Conservation (phyloP, 2,797 vertebrate species). For the Liparis tanakae region DNA sequence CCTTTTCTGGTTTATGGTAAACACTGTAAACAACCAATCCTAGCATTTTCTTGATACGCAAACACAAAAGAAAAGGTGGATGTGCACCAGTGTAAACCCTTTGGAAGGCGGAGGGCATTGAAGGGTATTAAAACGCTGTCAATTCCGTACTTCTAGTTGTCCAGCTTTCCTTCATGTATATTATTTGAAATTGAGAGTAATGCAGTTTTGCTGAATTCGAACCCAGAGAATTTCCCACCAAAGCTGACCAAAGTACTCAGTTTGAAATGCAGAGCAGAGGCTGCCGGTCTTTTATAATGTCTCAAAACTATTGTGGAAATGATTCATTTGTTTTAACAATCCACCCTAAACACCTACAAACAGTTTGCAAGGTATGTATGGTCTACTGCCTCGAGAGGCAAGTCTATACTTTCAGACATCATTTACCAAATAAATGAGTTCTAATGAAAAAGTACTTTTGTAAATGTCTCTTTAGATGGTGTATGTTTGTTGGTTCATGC, state of each 20-base stretch:
- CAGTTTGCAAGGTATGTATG: neutral
- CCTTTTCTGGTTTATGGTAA: too few species aligned
- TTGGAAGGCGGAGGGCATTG: neutral
- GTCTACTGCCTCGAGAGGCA: neutral
- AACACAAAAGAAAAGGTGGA: neutral
- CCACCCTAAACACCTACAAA: neutral
- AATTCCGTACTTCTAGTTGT: neutral
- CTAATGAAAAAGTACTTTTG: neutral
- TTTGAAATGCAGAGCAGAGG: neutral
- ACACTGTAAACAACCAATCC: neutral
- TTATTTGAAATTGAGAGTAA: neutral
- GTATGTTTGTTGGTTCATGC: slow-evolving; percentile 6
- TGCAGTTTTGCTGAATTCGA: neutral
- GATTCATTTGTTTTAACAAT: neutral
- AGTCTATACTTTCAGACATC: neutral
- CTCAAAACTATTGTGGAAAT: neutral
- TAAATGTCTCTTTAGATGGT: neutral
- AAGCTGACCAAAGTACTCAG: neutral
- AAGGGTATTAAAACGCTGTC: neutral
- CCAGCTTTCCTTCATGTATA: neutral
- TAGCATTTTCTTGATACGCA: neutral
- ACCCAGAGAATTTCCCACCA: too few species aligned
- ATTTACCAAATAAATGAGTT: neutral
- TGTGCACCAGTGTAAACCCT: too few species aligned
- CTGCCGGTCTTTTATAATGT: neutral